These are phyloP conservation scores for Anguilla megastoma DNA, from an alignment of 2,797 vertebrate genomes.

Conservation along the genomic window DNA sequence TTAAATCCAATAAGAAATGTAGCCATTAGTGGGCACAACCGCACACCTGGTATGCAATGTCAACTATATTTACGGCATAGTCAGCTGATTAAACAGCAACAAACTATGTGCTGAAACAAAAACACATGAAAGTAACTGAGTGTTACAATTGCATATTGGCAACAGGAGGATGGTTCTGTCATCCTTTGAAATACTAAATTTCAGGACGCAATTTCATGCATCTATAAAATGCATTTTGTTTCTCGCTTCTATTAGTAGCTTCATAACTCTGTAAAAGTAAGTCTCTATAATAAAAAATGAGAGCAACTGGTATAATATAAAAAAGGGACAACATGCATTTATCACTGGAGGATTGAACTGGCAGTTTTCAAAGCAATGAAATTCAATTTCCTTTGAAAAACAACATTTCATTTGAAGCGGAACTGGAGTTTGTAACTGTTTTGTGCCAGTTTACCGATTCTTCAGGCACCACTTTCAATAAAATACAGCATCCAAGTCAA, in stretches of 20 bases:
- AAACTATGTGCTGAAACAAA: neutral
- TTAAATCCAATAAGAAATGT: neutral
- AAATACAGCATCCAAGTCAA: neutral
- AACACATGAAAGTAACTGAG: neutral
- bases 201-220: neutral
- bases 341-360: constrained; percentile 14
- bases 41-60: neutral
- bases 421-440: neutral
- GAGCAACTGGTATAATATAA: neutral
- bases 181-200: neutral
- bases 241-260: neutral
- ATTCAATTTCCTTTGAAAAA: neutral
- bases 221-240: neutral
- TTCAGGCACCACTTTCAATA: neutral
- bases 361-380: constrained; percentile 1
- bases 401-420: neutral
- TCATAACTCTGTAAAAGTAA: constrained; percentile 17
- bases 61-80: neutral
- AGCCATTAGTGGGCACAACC: neutral
- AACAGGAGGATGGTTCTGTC: neutral
- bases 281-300: neutral
- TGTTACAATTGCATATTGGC: neutral
- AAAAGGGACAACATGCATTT: neutral
- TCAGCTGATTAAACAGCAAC: neutral
- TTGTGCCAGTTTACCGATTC: neutral